Conservation (phyloP, 2,113 vertebrate species). For the Eclectus roratus region DNA sequence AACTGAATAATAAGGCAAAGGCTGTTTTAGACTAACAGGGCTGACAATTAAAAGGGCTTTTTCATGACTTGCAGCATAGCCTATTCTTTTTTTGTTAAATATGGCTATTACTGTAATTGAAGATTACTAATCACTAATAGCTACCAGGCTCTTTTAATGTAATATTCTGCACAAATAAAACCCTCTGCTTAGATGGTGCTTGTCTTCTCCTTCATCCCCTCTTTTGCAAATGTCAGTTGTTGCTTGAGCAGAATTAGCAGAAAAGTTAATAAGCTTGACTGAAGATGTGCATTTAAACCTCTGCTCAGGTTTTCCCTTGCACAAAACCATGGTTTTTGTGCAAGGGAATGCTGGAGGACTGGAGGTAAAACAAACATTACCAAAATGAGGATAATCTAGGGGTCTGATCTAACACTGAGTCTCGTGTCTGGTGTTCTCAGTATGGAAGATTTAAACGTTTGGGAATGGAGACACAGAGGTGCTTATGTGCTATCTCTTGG, state of each 20-base stretch:
- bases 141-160: background rate
- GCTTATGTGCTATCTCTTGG: background rate
- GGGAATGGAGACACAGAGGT: background rate
- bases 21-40: background rate
- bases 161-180: background rate
- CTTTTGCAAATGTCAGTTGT: background rate
- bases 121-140: constrained; percentile 47
- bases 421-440: background rate
- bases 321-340: rapidly evolving
- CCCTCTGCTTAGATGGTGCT: background rate
- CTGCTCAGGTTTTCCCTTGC: background rate
- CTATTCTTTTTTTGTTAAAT: constrained; percentile 34
- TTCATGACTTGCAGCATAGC: background rate
- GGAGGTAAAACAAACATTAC: background rate
- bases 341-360: background rate
- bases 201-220: background rate
- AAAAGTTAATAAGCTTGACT: background rate
- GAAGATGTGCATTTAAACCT: background rate
- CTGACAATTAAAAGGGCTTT: constrained; percentile 49
- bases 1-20: background rate
- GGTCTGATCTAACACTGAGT: background rate
- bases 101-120: constrained; percentile 58
- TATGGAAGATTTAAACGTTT: background rate
- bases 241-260: background rate
- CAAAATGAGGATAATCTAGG: background rate